Base-by-base conservation (phyloP, 2,888 invertebrate species). In the Philhelius pedissequus region DNA sequence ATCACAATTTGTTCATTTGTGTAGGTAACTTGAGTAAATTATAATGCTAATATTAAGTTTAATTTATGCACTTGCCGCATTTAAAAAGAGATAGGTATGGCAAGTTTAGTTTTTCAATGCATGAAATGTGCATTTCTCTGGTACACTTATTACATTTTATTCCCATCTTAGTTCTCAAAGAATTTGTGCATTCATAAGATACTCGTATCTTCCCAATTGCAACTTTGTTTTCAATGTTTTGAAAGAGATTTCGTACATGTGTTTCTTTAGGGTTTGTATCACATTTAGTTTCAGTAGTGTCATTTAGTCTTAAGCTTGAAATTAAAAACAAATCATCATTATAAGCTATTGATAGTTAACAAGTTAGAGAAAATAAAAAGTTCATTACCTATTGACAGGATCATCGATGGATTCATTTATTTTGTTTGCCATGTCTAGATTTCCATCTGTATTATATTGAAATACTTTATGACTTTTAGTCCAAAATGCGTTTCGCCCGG, bases 81-180 rank as follows among this genome's bases (percentile, higher is more conserved):
- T 35, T 68, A 25, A 68, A 68, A 1, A 52, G 40, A 25, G 68
- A 52, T 15, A 68, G 22, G 38, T 68, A 68, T 52, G 9, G 35
- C 11, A 69, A 43, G 7, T 38, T 60, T 3, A 22, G 38, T 60
- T 69, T 56, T 69, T 69, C 40, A 25, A 69, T 54, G 68, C 68
- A 69, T 69, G 68, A 40, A 69, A 69, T 69, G 40, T 69, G 68
- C 68, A 69, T 54, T 69, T 69, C 52, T 43, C 68, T 54, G 4
- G 30, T 69, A 18, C 68, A 69, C 40, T 69, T 54, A 40, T 15
- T 35, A 13, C 54, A 69, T 69, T 69, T 52, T 52, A 69, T 54
- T 54, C 68, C 54, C 38, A 32, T 69, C 54, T 54, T 52, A 30
- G 52, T 69, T 20, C 11, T 54, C 68, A 69, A 13, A 30, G 56